Conservation (phyloP, 2,888 invertebrate species). For the Scaptomyza cyrtandrae region DNA sequence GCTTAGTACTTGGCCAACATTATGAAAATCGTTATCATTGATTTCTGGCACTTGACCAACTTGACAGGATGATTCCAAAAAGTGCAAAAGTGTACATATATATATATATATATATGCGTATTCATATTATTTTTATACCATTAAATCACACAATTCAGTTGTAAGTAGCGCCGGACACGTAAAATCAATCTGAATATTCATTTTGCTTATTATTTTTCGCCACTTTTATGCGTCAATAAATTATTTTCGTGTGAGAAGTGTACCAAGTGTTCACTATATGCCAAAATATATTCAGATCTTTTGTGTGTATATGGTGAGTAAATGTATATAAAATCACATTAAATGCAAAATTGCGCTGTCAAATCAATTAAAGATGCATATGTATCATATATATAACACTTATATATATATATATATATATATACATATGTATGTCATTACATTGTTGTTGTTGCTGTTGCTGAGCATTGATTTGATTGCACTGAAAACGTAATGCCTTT, state of each 20-base stretch:
- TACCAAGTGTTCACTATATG: conserved; percentile 37
- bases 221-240: conserved; percentile 76
- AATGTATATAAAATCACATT: conserved; percentile 10
- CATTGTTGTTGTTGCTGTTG: conserved; percentile 25
- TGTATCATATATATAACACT: conserved; percentile 7
- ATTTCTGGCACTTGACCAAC: conserved; percentile 30
- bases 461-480: conserved; percentile 73
- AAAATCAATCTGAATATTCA: conserved; percentile 63
- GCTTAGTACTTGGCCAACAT: conserved; percentile 5
- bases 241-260: conserved; percentile 71
- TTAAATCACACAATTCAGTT: conserved; percentile 5
- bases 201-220: conserved; percentile 64
- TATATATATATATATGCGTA: too few relatives aligned
- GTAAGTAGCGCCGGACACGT: conserved; percentile 35
- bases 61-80: too few relatives aligned
- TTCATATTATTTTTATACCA: neutral
- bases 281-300: conserved; percentile 19
- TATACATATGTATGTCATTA: conserved; percentile 10
- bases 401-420: neutral
- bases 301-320: conserved; percentile 9
- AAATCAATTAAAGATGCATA: conserved; percentile 53
- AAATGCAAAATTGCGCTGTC: conserved; percentile 53
- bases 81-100: too few relatives aligned
- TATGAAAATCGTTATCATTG: conserved; percentile 16
- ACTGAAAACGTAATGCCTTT: conserved; percentile 33